Percentiles rank a stretch among this genome's conserved stretches.
These are phyloP conservation scores for Prolemur simus DNA, from an alignment of 2,113 vertebrate genomes.

Conservation along the genomic window DNA sequence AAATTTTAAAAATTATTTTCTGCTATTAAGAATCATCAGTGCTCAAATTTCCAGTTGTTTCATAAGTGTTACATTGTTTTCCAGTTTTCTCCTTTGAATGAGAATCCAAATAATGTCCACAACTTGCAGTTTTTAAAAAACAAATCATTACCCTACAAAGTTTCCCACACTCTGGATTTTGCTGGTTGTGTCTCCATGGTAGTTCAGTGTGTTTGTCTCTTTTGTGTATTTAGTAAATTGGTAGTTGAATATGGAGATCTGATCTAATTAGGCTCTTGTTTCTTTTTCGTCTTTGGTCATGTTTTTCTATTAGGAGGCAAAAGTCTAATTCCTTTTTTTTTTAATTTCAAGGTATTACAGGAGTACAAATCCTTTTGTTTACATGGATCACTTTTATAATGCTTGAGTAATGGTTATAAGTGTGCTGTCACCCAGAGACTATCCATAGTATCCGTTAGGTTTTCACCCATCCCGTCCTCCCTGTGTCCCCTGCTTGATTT, in stretches of 20 bases:
- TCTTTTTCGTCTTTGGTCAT: not conserved
- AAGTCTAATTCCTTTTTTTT: not conserved
- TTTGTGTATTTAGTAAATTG: not conserved
- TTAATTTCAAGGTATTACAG: too few relatives aligned
- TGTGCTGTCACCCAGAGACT: too few relatives aligned
- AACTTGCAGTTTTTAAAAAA: not conserved
- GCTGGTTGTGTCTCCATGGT: not conserved
- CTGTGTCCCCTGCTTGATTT: too few relatives aligned
- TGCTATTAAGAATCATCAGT: not conserved
- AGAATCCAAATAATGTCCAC: not conserved
- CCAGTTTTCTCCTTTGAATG: not conserved
- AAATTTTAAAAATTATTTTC: not conserved
- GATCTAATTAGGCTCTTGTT: not conserved
- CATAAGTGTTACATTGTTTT: not conserved
- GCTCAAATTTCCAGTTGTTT: not conserved
- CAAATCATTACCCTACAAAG: too few relatives aligned
- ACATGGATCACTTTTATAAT: too few relatives aligned
- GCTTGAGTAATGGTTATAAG: too few relatives aligned
- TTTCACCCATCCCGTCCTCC: too few relatives aligned
- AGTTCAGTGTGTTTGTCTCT: not conserved
- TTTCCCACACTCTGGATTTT: not conserved
- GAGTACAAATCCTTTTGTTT: too few relatives aligned
- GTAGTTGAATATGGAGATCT: not conserved
- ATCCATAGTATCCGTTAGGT: too few relatives aligned
- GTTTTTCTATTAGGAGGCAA: conserved; percentile 2